Evolutionary conservation across 1,140 invertebrate species (phyloP).

Genomic region (Leptinotarsa defecta): DNA sequence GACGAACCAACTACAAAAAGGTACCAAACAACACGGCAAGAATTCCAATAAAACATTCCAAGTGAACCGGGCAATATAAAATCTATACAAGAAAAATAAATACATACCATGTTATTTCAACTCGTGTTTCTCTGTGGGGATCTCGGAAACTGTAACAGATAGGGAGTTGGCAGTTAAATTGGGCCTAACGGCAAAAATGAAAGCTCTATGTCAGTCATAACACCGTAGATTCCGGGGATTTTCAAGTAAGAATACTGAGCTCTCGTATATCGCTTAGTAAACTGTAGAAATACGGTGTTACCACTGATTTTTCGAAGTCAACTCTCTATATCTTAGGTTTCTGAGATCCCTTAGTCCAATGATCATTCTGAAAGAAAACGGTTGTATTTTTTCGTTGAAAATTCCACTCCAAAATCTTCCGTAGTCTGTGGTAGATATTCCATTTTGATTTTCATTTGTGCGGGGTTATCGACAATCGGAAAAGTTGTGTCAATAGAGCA

Average conservation of each 20-base stretch:
- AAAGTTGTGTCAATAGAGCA: too few relatives aligned
- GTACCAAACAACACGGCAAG: neutral
- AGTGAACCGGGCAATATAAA: neutral
- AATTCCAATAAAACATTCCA: neutral
- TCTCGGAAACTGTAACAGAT: slow-evolving; percentile 5
- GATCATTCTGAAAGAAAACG: neutral
- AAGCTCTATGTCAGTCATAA: too few relatives aligned
- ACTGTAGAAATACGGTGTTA: too few relatives aligned
- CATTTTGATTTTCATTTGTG: too few relatives aligned
- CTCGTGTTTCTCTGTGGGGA: neutral
- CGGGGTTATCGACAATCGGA: too few relatives aligned
- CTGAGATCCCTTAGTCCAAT: neutral
- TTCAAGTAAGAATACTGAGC: too few relatives aligned
- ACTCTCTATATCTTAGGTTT: slow-evolving; percentile 6
- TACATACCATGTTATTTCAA: slow-evolving; percentile 4
- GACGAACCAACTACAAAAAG: neutral
- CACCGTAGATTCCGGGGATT: too few relatives aligned
- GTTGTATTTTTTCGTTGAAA: too few relatives aligned
- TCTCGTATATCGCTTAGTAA: too few relatives aligned
- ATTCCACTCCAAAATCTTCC: too few relatives aligned
- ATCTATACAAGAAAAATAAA: neutral
- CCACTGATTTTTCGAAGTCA: neutral
- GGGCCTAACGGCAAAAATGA: neutral
- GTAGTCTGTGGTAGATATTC: too few relatives aligned
- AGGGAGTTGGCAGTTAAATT: neutral